These are phyloP conservation scores for Neolamprologus kungweensis DNA, from an alignment of 2,113 vertebrate genomes.

Conservation along the genomic window DNA sequence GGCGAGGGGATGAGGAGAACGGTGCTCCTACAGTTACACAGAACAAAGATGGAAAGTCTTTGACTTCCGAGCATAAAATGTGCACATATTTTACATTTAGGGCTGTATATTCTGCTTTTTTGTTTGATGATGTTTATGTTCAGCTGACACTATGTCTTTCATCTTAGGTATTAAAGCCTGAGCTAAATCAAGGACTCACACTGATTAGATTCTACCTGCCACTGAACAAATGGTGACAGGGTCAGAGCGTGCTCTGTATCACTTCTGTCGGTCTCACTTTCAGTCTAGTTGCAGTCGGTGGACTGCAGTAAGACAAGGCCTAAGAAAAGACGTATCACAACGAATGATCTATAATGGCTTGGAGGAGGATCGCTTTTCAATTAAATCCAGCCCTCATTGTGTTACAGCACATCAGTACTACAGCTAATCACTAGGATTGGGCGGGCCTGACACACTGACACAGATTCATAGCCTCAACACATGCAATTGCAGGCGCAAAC, in stretches of 20 bases:
- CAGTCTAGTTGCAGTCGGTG: neutral
- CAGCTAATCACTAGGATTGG: slow-evolving; percentile 14
- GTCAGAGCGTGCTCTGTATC: neutral
- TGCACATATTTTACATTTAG: neutral
- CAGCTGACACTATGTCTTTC: neutral
- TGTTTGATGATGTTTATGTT: neutral
- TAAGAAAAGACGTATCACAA: slow-evolving; percentile 33
- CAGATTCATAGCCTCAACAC: neutral
- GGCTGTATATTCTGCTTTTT: neutral
- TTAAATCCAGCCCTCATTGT: slow-evolving; percentile 38
- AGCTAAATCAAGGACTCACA: neutral
- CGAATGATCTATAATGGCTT: slow-evolving; percentile 14
- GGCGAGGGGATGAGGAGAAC: neutral
- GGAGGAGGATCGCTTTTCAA: slow-evolving; percentile 30
- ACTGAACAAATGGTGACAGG: neutral
- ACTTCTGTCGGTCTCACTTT: slow-evolving; percentile 1
- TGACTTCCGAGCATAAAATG: neutral
- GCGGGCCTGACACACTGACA: slow-evolving; percentile 42
- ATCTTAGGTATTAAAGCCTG: neutral
- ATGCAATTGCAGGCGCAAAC: neutral
- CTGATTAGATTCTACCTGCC: neutral
- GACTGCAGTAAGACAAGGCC: slow-evolving; percentile 5
- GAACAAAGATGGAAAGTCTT: neutral
- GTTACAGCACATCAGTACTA: slow-evolving; percentile 4
- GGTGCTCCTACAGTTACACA: neutral